Conservation (phyloP, 2,888 invertebrate species). For the Acrocyrtus sp. region DNA sequence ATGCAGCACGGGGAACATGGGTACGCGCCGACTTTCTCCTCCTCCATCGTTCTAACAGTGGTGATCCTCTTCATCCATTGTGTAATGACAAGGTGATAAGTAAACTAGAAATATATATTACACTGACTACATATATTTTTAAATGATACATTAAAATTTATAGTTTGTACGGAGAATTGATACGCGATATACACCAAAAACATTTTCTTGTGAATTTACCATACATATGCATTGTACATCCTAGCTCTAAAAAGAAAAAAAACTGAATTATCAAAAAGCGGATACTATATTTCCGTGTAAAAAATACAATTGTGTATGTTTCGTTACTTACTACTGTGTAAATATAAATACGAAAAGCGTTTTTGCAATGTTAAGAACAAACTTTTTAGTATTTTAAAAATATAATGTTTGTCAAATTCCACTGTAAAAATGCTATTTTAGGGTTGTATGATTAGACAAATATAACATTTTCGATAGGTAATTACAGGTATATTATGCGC, state of each 20-base stretch:
- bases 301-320: no score
- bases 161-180: neutral
- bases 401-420: no score
- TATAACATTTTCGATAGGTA: no score
- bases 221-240: neutral
- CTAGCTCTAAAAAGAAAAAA: neutral
- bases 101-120: conserved; percentile 13
- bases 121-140: no score
- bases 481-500: no score
- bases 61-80: conserved; percentile 51
- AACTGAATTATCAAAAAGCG: neutral
- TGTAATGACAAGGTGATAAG: conserved; percentile 49
- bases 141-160: no score
- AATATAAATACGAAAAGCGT: neutral
- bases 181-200: neutral
- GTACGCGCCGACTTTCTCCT: conserved; percentile 53
- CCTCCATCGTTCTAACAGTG: conserved; percentile 55
- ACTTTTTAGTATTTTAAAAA: no score
- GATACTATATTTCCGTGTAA: no score
- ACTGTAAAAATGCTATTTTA: no score
- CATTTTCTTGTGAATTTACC: neutral
- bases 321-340: no score
- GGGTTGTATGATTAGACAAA: no score
- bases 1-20: conserved; percentile 73
- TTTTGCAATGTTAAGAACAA: no score